Evolutionary conservation across 2,113 vertebrate genomes (phyloP).

Genomic region (Nibea coibor): DNA sequence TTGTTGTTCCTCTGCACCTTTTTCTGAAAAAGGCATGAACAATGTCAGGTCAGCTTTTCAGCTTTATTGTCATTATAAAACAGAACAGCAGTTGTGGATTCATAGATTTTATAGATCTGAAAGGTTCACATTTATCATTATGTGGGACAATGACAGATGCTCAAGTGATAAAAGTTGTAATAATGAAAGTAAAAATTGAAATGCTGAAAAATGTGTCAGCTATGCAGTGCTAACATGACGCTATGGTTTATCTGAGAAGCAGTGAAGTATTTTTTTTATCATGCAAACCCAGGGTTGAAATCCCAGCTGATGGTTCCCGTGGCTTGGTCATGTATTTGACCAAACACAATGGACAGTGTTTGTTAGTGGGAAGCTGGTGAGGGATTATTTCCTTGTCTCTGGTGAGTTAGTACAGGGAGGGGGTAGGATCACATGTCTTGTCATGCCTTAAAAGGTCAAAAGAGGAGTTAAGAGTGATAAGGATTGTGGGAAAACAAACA

Average conservation of each 20-base stretch:
- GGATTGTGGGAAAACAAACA: not conserved
- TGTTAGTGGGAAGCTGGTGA: not conserved
- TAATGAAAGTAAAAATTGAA: not conserved
- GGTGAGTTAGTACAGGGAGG: not conserved
- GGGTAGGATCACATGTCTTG: too few species aligned
- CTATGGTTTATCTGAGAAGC: not conserved
- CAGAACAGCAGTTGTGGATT: slow-evolving; percentile 1
- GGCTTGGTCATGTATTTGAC: not conserved
- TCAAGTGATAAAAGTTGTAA: not conserved
- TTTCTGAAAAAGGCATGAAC: not conserved
- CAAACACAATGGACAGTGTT: not conserved
- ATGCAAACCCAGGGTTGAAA: not conserved
- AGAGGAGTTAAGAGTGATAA: not conserved
- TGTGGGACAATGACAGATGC: not conserved
- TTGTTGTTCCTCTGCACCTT: not conserved
- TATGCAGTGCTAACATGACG: not conserved
- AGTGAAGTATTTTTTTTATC: not conserved
- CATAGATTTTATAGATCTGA: not conserved
- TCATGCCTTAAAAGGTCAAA: not conserved
- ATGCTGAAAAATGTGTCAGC: not conserved
- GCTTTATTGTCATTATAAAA: not conserved
- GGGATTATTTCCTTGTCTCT: not conserved
- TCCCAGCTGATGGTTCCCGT: not conserved
- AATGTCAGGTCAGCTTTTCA: not conserved
- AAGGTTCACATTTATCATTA: not conserved